Percentiles rank a stretch among this genome's conserved stretches.
Conservation (phyloP, 30 jellyfish, hydroid and myxozoan genomes). For the Cassiopea andromeda region DNA sequence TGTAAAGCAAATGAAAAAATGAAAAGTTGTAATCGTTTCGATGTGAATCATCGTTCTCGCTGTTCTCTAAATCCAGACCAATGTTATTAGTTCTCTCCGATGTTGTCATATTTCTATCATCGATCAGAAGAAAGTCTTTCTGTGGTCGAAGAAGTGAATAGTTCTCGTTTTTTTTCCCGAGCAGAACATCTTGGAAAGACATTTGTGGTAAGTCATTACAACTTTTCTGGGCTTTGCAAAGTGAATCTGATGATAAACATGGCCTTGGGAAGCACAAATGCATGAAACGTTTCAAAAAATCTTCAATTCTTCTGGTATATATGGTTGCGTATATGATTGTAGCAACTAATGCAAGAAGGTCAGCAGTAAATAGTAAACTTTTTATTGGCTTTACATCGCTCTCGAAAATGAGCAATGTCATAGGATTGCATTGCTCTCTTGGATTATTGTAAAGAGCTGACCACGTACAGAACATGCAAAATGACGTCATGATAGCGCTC, state of each 20-base stretch:
- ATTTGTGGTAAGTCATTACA: not conserved
- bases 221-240: not conserved
- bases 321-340: constrained; percentile 55
- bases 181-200: constrained; percentile 2
- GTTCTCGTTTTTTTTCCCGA: constrained; percentile 3
- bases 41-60: not conserved
- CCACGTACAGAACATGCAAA: constrained; percentile 96
- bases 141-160: not conserved
- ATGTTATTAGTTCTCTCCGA: not conserved
- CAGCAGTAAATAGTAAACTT: constrained; percentile 58
- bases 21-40: constrained; percentile 23
- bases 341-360: constrained; percentile 53
- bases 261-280: constrained; percentile 24
- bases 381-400: constrained; percentile 75
- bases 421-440: constrained; percentile 86
- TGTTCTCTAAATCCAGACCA: not conserved
- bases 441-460: constrained; percentile 91
- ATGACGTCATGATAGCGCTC: constrained; percentile 90
- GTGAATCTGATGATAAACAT: constrained; percentile 1
- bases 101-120: not conserved
- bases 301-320: constrained; percentile 44
- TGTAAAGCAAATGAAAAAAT: constrained; percentile 43
- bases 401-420: constrained; percentile 77
- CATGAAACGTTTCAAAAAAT: constrained; percentile 40
- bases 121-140: not conserved